Evolutionary conservation across 2,888 invertebrate species (phyloP), one percentile per base, ranked within the genome.

Genomic region (Panopea generosa): DNA sequence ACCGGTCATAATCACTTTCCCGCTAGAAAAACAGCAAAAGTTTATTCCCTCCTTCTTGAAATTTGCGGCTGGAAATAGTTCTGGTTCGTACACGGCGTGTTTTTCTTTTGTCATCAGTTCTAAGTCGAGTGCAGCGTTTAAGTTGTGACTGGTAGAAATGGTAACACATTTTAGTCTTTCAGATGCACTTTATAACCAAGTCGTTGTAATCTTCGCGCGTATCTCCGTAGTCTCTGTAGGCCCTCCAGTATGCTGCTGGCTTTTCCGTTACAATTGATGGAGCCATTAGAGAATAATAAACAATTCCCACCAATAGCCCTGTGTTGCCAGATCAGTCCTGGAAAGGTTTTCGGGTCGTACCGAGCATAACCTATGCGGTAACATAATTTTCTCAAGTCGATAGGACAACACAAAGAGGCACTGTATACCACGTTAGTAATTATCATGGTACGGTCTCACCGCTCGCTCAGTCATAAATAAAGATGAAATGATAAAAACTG

Each of bases 281-380:
- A 20, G 29, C 68, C 68, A n/a, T 69, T 69, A 33, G 68, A 61
- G 26, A 69, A 69, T 29, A 69, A 43, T 24, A 60, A 45, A 52
- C 68, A 69, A 22, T 69, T 69, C n/a, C 60, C 60, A 27, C 60
- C 66, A 2, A 72, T 72, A n/a, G 11, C 47, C 52, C 20, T 59
- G 47, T 72, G 72, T 40, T 72, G 65, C 65, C 65, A 66, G 2
- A 72, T 55, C 1, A 72, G 47, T 22, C 60, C 72, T 16, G 72
- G 33, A 53, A 68, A 52, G n/a, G 18, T 24, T 11, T 2, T 9
- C n/a, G 68, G 68, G 38, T 68, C 52, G 22, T 52, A 68, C 40
- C 57, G 18, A 24, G 20, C 68, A 29, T 60, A 52, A 2, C 26
- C 6, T 27, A 68, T 14, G 18, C 52, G 27, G n/a, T 68, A 29